These are phyloP conservation scores for Lepidothrix coronata DNA, from an alignment of 2,113 vertebrate species.

Conservation along the genomic window DNA sequence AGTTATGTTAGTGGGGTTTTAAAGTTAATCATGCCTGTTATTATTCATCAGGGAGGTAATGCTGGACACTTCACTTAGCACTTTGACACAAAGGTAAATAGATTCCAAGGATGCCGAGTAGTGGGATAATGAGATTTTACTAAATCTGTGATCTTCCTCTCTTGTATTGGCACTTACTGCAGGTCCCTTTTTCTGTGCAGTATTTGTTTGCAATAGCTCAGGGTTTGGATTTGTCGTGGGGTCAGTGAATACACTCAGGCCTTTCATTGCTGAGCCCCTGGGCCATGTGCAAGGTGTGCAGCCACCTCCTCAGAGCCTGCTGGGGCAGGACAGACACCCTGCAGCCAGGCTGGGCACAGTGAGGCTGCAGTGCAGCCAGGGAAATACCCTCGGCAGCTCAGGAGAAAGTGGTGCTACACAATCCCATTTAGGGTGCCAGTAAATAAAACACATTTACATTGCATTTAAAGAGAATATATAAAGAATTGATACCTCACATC, in stretches of 20 bases:
- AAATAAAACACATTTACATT: background rate
- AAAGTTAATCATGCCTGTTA: slow-evolving; percentile 2
- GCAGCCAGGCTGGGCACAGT: background rate
- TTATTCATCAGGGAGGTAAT: background rate
- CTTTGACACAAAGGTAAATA: slow-evolving; percentile 13
- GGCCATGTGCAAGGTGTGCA: background rate
- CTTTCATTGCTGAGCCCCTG: background rate
- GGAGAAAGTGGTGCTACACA: background rate
- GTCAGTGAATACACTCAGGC: background rate
- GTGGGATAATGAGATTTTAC: slow-evolving; percentile 3
- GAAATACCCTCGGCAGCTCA: background rate
- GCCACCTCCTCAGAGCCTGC: background rate
- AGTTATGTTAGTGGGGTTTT: background rate
- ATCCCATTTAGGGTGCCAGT: background rate
- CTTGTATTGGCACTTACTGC: background rate
- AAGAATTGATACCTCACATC: background rate
- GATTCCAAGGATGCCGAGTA: background rate
- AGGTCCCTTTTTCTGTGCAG: background rate
- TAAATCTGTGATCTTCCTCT: background rate
- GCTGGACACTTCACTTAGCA: background rate
- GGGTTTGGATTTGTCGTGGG: background rate
- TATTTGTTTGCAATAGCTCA: background rate
- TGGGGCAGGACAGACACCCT: background rate
- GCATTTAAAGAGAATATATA: background rate
- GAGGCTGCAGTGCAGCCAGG: background rate